A percentile compares a stretch with the other conserved stretches of the same genome.
These are phyloP conservation scores for Scotopteryx bipunctaria DNA, from an alignment of 2,888 invertebrate species.

Conservation along the genomic window DNA sequence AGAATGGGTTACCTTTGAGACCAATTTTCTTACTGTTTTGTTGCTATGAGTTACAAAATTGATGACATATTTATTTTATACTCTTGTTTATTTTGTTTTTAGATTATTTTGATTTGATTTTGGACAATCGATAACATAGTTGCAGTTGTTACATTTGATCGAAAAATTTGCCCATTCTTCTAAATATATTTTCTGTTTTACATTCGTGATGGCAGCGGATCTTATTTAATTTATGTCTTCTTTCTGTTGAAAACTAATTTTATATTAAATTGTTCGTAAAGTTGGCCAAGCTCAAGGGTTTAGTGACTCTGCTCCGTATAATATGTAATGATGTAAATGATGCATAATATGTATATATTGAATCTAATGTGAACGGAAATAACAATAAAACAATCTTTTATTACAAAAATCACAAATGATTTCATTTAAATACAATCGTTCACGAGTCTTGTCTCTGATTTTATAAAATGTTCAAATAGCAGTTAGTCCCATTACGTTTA, in stretches of 20 bases:
- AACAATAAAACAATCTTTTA: conserved; percentile 78
- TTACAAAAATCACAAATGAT: conserved; percentile 71
- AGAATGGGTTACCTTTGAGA: conserved; percentile 13
- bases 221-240: background rate
- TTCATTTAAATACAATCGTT: conserved; percentile 61
- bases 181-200: background rate
- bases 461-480: conserved; percentile 43
- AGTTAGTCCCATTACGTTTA: conserved; percentile 58
- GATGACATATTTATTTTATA: too few species aligned
- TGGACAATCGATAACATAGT: too few species aligned
- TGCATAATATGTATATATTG: conserved; percentile 82
- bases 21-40: too few species aligned
- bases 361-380: conserved; percentile 76
- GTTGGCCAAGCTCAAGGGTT: conserved; percentile 24
- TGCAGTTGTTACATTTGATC: background rate
- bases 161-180: conserved; percentile 24
- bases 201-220: background rate
- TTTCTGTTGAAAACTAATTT: conserved; percentile 24
- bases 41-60: too few species aligned
- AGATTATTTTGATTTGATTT: too few species aligned
- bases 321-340: conserved; percentile 78
- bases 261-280: conserved; percentile 37
- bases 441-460: conserved; percentile 78
- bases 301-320: conserved; percentile 43
- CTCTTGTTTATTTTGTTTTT: too few species aligned